phyloP scores from a whole-genome alignment of 2,113 vertebrate species.

The Pagrus major region DNA sequence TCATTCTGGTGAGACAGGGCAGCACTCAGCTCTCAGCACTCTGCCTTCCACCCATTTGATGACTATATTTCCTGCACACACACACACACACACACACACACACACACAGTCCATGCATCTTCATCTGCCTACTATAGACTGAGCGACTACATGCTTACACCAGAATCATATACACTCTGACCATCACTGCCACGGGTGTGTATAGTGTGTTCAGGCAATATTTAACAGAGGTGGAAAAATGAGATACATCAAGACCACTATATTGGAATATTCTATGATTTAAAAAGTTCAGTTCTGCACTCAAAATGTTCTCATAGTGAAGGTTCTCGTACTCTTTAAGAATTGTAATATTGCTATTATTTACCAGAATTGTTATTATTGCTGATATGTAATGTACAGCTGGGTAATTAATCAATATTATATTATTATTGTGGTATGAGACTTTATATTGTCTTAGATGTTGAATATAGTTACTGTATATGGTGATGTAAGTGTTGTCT shows the following conservation, averaged over 20 bases:
- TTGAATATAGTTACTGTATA: too few relatives aligned
- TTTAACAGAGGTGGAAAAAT: not conserved
- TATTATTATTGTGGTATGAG: too few relatives aligned
- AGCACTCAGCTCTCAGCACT: slow-evolving; percentile 67
- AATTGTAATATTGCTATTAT: too few relatives aligned
- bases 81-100: slow-evolving; percentile 21
- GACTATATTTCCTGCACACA: slow-evolving; percentile 57
- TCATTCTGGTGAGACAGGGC: slow-evolving; percentile 39
- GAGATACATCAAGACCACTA: not conserved
- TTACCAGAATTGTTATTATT: too few relatives aligned
- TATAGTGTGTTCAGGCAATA: not conserved
- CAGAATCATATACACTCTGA: not conserved
- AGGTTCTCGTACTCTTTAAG: not conserved
- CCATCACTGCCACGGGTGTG: not conserved
- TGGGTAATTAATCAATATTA: too few relatives aligned
- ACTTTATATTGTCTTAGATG: too few relatives aligned
- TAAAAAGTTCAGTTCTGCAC: not conserved
- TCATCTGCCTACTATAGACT: slow-evolving; percentile 21
- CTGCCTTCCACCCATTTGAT: slow-evolving; percentile 51
- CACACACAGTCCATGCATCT: slow-evolving; percentile 2
- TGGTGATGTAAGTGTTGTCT: too few relatives aligned
- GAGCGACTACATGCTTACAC: not conserved
- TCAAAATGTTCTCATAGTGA: not conserved
- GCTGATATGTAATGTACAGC: too few relatives aligned
- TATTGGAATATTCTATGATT: not conserved